A percentile compares a stretch with the other conserved stretches of the same genome.
These are phyloP conservation scores for Drosophila hawaiiensis DNA, from an alignment of 2,888 invertebrate genomes.

Conservation along the genomic window DNA sequence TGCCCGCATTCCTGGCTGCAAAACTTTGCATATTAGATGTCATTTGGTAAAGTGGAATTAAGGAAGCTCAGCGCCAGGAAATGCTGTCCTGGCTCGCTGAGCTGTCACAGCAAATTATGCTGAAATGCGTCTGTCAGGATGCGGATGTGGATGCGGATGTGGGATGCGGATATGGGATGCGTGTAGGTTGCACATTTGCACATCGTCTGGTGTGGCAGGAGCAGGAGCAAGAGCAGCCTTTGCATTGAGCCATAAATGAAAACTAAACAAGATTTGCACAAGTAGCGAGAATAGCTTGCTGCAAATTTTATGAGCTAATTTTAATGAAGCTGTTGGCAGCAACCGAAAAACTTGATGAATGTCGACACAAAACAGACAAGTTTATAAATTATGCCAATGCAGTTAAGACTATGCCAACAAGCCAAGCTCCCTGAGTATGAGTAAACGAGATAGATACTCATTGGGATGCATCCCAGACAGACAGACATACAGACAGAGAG, in stretches of 20 bases:
- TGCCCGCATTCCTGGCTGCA: slow-evolving; percentile 33
- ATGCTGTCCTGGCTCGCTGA: slow-evolving; percentile 44
- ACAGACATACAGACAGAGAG: slow-evolving; percentile 18
- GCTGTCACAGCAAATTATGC: slow-evolving; percentile 80
- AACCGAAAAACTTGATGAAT: slow-evolving; percentile 68
- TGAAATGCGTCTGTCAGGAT: slow-evolving; percentile 78
- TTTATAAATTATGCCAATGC: slow-evolving; percentile 73
- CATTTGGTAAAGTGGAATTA: slow-evolving; percentile 82
- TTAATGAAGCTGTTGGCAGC: slow-evolving; percentile 76
- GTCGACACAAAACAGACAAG: slow-evolving; percentile 77
- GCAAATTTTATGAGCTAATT: slow-evolving; percentile 82
- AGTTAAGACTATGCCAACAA: slow-evolving; percentile 47
- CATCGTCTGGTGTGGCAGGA: slow-evolving; percentile 40
- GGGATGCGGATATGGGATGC: slow-evolving; percentile 46
- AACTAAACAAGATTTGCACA: slow-evolving; percentile 79
- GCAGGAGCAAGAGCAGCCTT: not conserved
- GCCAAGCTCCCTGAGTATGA: slow-evolving; percentile 11
- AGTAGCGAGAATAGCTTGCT: slow-evolving; percentile 49
- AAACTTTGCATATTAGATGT: slow-evolving; percentile 84
- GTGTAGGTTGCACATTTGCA: slow-evolving; percentile 67
- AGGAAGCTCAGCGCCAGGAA: slow-evolving; percentile 61
- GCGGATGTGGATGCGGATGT: slow-evolving; percentile 51
- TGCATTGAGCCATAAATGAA: slow-evolving; percentile 80
- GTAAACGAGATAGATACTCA: slow-evolving; percentile 4
- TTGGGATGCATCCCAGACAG: slow-evolving; percentile 10